phyloP scores from a whole-genome alignment of 2,797 vertebrate genomes.

The Eulemur mongoz region DNA sequence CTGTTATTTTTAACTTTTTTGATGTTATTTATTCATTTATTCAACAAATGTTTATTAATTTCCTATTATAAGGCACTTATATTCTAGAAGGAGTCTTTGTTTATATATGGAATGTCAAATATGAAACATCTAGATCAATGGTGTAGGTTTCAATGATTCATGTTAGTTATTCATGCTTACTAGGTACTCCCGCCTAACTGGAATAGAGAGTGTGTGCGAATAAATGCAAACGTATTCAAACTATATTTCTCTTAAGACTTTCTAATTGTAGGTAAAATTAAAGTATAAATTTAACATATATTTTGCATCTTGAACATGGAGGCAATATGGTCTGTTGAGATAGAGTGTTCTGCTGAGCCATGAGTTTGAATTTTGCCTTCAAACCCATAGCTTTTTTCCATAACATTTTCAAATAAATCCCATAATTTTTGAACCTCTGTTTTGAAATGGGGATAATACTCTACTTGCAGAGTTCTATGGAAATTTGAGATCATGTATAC shows the following conservation, averaged over 20 bases:
- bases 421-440: background rate
- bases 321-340: background rate
- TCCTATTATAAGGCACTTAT: background rate
- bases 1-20: background rate
- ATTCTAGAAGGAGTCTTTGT: background rate
- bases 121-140: background rate
- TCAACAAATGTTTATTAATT: background rate
- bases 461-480: background rate
- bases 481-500: background rate
- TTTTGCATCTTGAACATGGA: background rate
- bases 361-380: background rate
- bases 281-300: background rate
- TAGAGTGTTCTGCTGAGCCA: background rate
- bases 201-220: background rate
- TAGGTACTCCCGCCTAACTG: background rate
- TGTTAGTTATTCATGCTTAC: background rate
- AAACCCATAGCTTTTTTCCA: background rate
- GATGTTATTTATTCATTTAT: background rate
- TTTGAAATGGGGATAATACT: background rate
- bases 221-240: background rate
- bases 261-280: conserved; percentile 12
- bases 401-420: background rate
- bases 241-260: background rate
- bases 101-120: conserved; percentile 9
- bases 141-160: background rate